Conservation (phyloP, 2,113 vertebrate genomes). For the Gulo gulo region DNA sequence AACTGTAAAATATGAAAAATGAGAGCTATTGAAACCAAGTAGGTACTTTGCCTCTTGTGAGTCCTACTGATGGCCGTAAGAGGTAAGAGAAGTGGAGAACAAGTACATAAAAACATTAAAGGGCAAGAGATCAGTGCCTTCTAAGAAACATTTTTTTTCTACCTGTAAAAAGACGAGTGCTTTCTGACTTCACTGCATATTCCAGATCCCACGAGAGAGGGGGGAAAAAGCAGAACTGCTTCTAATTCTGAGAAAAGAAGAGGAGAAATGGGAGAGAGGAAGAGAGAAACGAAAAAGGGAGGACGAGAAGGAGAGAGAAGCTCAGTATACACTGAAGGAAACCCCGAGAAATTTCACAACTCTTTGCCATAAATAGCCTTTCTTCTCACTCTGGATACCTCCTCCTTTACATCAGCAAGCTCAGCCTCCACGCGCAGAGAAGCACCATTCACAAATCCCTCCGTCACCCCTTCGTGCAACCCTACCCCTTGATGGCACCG, state of each 20-base stretch:
- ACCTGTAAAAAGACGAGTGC: background rate
- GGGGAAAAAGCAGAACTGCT: background rate
- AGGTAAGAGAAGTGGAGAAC: background rate
- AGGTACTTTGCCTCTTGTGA: background rate
- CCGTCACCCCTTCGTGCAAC: background rate
- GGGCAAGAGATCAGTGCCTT: background rate
- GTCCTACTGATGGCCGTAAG: background rate
- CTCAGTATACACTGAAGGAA: constrained; percentile 41
- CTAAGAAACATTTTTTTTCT: background rate
- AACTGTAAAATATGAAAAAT: background rate
- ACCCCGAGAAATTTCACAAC: constrained; percentile 55
- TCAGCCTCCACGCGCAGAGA: constrained; percentile 48
- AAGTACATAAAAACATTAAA: background rate
- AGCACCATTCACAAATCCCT: constrained; percentile 71
- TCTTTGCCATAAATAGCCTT: constrained; percentile 57
- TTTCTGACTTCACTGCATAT: constrained; percentile 15
- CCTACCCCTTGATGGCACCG: background rate
- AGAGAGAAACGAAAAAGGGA: background rate
- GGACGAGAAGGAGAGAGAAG: background rate
- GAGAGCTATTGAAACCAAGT: constrained; percentile 17
- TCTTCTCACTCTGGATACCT: constrained; percentile 67
- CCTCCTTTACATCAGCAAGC: constrained; percentile 53
- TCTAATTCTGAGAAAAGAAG: background rate
- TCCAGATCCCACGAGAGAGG: background rate
- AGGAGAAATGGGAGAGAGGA: background rate